Evolutionary conservation across 2,797 vertebrate species (phyloP).

Genomic region (Acomys russatus): DNA sequence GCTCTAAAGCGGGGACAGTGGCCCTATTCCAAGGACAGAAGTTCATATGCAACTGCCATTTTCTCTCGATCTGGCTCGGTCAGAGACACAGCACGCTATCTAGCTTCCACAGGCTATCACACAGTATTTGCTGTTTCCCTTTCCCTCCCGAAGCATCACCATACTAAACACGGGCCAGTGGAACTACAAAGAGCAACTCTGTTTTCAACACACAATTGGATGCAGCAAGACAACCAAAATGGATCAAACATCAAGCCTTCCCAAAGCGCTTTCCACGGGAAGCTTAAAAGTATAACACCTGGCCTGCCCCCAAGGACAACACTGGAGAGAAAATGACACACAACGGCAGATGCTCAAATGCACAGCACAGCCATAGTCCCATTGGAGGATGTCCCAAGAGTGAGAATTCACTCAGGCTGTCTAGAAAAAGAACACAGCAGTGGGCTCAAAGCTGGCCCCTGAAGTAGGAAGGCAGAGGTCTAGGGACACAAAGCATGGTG

Average conservation of each 20-base stretch:
- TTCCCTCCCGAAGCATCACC: not conserved
- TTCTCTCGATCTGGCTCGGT: not conserved
- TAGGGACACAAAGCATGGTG: not conserved
- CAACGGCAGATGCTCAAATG: not conserved
- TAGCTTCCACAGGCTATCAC: not conserved
- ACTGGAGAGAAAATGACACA: constrained; percentile 38
- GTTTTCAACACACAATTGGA: not conserved
- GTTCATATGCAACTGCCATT: not conserved
- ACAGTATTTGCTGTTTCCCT: not conserved
- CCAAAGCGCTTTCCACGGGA: not conserved
- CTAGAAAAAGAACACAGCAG: constrained; percentile 3
- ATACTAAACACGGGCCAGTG: not conserved
- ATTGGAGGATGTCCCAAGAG: constrained; percentile 23
- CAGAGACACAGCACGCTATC: not conserved
- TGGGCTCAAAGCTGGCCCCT: not conserved
- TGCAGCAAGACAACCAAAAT: not conserved
- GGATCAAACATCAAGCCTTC: constrained; percentile 19
- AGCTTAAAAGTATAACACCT: not conserved
- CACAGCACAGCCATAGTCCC: not conserved
- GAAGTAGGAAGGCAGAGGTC: not conserved
- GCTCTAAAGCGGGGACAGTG: not conserved
- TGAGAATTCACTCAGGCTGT: not conserved
- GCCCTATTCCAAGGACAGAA: not conserved
- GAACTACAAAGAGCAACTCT: not conserved
- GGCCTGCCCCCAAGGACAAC: not conserved